phyloP scores from a whole-genome alignment of 2,888 invertebrate genomes.

The Lochmaea capreae region DNA sequence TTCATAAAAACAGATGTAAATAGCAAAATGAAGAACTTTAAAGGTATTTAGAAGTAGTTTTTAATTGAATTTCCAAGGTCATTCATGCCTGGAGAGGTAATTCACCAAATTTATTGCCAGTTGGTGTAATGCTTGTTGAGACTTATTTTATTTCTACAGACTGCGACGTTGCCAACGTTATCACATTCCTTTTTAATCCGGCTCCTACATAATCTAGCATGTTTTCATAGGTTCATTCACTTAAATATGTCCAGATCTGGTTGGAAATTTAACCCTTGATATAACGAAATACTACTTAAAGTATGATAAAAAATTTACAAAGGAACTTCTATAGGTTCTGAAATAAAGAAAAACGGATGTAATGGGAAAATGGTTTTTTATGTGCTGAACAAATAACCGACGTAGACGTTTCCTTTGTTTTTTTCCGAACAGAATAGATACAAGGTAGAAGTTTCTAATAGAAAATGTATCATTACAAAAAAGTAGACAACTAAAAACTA shows the following conservation, averaged over 20 bases:
- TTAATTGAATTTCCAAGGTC: not conserved
- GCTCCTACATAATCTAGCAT: not conserved
- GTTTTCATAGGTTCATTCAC: not conserved
- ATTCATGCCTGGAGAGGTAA: not conserved
- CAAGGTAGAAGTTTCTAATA: too few species aligned
- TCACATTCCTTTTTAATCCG: not conserved
- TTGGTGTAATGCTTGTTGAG: not conserved
- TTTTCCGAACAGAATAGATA: too few species aligned
- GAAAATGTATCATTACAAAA: too few species aligned
- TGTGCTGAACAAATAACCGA: too few species aligned
- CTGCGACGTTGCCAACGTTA: not conserved
- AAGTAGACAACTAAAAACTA: too few species aligned
- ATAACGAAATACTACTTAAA: not conserved
- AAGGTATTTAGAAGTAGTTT: not conserved
- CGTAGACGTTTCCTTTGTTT: too few species aligned
- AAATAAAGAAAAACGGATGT: too few species aligned
- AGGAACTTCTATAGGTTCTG: not conserved
- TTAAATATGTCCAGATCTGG: not conserved
- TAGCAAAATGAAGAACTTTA: not conserved
- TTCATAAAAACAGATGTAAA: not conserved
- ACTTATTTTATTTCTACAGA: not conserved
- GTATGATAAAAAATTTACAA: not conserved
- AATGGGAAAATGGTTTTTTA: too few species aligned
- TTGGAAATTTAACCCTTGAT: not conserved
- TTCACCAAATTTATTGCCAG: slow-evolving; percentile 1